phyloP scores from a whole-genome alignment of 2,888 invertebrate species.

The Gryllus longicercus region DNA sequence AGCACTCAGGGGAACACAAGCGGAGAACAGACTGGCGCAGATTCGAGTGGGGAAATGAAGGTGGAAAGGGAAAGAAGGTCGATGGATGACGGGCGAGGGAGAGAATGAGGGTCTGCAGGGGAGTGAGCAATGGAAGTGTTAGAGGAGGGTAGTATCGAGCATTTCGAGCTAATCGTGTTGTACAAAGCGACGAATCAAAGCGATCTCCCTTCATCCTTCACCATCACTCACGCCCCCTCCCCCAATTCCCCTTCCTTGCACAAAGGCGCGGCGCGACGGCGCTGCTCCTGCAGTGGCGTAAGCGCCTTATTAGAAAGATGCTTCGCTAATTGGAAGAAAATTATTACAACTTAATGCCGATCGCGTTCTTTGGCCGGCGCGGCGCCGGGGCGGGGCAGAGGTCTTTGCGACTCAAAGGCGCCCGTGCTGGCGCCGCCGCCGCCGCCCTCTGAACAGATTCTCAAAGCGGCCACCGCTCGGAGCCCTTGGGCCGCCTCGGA shows the following conservation, averaged over 20 bases:
- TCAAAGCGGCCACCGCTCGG: background rate
- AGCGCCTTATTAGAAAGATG: constrained; percentile 17
- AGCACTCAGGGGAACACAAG: too few relatives aligned
- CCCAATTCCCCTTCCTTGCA: background rate
- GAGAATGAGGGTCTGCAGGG: background rate
- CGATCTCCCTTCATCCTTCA: background rate
- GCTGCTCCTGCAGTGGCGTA: background rate
- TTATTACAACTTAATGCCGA: constrained; percentile 17
- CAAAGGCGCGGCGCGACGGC: background rate
- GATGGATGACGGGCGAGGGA: background rate
- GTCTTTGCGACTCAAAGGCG: background rate
- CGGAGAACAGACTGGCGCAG: too few relatives aligned
- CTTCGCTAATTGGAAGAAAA: constrained; percentile 17
- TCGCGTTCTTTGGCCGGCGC: constrained; percentile 11
- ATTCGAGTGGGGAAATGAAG: too few relatives aligned
- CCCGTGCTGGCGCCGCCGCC: background rate
- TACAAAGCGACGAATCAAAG: background rate
- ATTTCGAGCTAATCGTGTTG: constrained; percentile 5
- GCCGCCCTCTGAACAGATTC: background rate
- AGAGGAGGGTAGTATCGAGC: background rate
- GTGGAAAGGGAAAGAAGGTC: background rate
- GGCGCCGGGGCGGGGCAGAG: too few relatives aligned
- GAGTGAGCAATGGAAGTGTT: constrained; percentile 3
- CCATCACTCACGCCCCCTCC: background rate
- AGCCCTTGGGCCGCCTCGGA: too few relatives aligned